A percentile compares a stretch with the other conserved stretches of the same genome.
Evolutionary conservation across 2,888 invertebrate genomes (phyloP).

Genomic region (Drosophila cracens): DNA sequence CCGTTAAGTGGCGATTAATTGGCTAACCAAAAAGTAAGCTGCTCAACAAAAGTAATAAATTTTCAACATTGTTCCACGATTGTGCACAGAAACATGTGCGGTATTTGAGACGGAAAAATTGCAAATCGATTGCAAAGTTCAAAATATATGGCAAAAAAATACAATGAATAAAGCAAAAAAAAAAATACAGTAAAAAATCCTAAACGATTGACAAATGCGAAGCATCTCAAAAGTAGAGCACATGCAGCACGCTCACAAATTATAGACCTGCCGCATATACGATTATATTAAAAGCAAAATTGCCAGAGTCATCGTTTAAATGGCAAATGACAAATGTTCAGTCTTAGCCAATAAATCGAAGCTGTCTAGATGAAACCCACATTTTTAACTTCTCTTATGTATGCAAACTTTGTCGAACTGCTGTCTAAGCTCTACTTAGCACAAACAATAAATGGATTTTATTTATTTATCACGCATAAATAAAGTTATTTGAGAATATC

Average conservation of each 20-base stretch:
- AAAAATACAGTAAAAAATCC: constrained; percentile 2
- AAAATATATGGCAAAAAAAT: constrained; percentile 54
- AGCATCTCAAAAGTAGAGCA: constrained; percentile 73
- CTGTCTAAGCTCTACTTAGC: neutral
- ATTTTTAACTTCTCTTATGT: constrained; percentile 25
- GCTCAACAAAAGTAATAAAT: constrained; percentile 50
- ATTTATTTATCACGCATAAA: neutral
- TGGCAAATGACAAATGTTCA: constrained; percentile 66
- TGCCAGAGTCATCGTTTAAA: constrained; percentile 53
- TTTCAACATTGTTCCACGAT: constrained; percentile 65
- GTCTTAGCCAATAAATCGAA: constrained; percentile 57
- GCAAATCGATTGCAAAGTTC: constrained; percentile 62
- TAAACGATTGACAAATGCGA: constrained; percentile 71
- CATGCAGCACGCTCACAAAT: constrained; percentile 47
- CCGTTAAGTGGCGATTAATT: constrained; percentile 53
- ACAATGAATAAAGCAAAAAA: constrained; percentile 32
- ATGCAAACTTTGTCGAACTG: constrained; percentile 9
- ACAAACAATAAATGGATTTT: constrained; percentile 4
- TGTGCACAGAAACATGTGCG: constrained; percentile 66
- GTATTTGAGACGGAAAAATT: constrained; percentile 52
- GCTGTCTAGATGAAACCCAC: constrained; percentile 33
- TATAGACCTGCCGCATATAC: constrained; percentile 26
- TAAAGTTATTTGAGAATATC: neutral
- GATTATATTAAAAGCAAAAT: constrained; percentile 20
- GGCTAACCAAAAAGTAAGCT: constrained; percentile 15